Conservation (phyloP, 1,140 invertebrate species). For the Trypoxylus dichotomus region DNA sequence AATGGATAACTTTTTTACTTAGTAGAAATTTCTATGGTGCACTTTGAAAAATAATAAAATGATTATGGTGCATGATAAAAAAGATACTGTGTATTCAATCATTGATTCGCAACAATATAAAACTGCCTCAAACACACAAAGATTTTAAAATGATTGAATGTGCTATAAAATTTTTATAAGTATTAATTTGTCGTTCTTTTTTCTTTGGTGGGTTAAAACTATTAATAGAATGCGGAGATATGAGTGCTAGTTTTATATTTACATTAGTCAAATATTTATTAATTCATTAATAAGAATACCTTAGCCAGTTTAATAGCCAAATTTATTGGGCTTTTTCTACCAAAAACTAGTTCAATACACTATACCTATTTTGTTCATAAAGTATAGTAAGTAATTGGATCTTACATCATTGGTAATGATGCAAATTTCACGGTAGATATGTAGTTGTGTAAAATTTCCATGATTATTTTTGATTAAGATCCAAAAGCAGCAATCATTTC, state of each 20-base stretch:
- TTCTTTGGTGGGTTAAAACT: not conserved
- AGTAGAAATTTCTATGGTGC: too few relatives aligned
- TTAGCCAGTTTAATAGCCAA: slow-evolving; percentile 17
- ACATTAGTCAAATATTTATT: slow-evolving; percentile 16
- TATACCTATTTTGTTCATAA: not conserved
- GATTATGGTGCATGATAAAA: too few relatives aligned
- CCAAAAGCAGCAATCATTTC: not conserved
- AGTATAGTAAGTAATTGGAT: slow-evolving; percentile 3
- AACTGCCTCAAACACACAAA: not conserved
- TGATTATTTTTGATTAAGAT: slow-evolving; percentile 3
- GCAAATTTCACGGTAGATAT: not conserved
- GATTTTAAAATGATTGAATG: not conserved
- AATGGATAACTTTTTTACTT: too few relatives aligned
- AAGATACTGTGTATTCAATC: too few relatives aligned
- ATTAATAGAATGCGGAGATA: not conserved
- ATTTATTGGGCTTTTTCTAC: slow-evolving; percentile 5
- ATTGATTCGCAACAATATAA: not conserved
- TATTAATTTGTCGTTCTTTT: not conserved
- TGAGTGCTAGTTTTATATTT: slow-evolving; percentile 19
- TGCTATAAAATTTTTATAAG: not conserved
- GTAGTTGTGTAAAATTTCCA: not conserved
- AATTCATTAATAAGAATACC: slow-evolving; percentile 12
- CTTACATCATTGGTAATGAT: not conserved
- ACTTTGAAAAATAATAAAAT: too few relatives aligned
- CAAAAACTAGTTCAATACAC: slow-evolving; percentile 19